These are phyloP conservation scores for Bombus sylvicola DNA, from an alignment of 1,140 invertebrate genomes.

Conservation along the genomic window DNA sequence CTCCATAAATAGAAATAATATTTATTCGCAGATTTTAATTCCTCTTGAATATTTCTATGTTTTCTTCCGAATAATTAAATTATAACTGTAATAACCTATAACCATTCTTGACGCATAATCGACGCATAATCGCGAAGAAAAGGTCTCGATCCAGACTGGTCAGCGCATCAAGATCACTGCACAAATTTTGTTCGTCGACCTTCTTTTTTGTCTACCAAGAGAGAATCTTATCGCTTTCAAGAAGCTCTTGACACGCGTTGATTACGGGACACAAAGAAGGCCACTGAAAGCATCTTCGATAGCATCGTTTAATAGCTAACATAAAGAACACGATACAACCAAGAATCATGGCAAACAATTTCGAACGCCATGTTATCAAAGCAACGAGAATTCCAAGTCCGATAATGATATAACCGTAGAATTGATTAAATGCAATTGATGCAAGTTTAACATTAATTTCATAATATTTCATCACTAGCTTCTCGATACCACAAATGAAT, in stretches of 20 bases:
- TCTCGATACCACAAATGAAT: neutral
- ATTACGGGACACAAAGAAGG: neutral
- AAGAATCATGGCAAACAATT: neutral
- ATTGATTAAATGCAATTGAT: neutral
- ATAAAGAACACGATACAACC: neutral
- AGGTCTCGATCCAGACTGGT: neutral
- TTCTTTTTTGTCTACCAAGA: neutral
- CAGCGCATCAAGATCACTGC: neutral
- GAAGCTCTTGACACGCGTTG: neutral
- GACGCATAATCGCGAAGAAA: neutral
- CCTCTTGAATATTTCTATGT: neutral
- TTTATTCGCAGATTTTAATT: neutral
- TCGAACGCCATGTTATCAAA: neutral
- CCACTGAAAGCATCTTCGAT: neutral
- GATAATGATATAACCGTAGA: neutral
- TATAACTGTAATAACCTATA: too few species aligned
- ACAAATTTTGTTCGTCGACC: neutral
- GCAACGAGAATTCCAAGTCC: neutral
- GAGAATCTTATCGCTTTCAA: neutral
- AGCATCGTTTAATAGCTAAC: neutral
- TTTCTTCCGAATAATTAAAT: neutral
- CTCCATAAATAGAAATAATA: neutral
- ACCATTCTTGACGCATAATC: neutral
- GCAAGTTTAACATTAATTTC: too few species aligned
- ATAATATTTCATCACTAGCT: neutral